These are phyloP conservation scores for Eriocheir sinensis DNA, from an alignment of 1,140 invertebrate genomes.

Conservation along the genomic window DNA sequence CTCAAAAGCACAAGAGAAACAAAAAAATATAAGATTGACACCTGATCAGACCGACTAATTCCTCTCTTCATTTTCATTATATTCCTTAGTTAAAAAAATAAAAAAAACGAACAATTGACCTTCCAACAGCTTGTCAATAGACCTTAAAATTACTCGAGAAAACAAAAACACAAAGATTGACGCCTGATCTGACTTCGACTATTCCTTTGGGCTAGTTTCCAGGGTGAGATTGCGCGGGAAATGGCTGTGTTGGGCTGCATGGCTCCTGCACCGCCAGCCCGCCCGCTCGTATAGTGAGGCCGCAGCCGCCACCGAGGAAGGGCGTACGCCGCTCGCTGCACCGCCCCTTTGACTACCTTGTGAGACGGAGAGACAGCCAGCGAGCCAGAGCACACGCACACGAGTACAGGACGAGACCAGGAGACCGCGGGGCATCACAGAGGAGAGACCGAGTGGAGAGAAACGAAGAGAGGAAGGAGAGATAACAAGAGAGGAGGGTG, in stretches of 20 bases:
- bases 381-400: neutral
- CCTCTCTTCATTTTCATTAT: too few species aligned
- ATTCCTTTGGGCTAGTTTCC: too few species aligned
- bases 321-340: neutral
- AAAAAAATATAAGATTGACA: too few species aligned
- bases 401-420: neutral
- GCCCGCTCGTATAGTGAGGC: slow-evolving; percentile 7
- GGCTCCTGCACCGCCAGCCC: neutral
- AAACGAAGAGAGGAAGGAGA: neutral
- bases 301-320: neutral
- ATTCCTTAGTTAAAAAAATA: too few species aligned
- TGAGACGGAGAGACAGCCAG: neutral
- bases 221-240: neutral
- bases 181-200: too few species aligned
- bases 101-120: too few species aligned
- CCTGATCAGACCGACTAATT: too few species aligned
- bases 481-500: neutral
- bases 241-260: neutral
- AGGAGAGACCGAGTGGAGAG: too few species aligned
- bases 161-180: too few species aligned
- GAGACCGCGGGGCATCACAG: neutral
- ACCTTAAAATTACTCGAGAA: too few species aligned
- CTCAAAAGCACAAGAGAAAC: too few species aligned
- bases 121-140: too few species aligned
- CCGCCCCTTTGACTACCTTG: slow-evolving; percentile 10